Conservation (phyloP, 2,888 invertebrate species). For the Phragmatobia fuliginosa region DNA sequence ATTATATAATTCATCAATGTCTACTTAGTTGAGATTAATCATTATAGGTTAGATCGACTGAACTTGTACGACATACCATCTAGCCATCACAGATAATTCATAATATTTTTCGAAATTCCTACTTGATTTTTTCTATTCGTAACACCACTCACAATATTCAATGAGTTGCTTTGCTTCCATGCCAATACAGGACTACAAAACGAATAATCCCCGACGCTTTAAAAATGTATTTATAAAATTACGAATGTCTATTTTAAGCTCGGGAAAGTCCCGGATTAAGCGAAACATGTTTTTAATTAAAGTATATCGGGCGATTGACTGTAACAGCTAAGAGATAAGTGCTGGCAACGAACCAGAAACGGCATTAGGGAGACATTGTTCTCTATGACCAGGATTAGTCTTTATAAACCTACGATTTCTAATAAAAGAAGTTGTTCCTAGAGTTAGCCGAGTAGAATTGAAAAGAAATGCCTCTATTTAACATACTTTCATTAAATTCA, state of each 20-base stretch:
- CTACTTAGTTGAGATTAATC: too few relatives aligned
- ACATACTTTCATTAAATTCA: too few relatives aligned
- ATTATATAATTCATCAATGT: too few relatives aligned
- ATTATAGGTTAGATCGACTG: too few relatives aligned
- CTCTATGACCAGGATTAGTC: background rate
- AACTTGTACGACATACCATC: too few relatives aligned
- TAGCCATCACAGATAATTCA: too few relatives aligned
- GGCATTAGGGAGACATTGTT: background rate
- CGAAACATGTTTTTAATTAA: background rate
- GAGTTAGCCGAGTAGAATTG: background rate
- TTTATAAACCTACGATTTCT: background rate
- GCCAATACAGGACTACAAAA: background rate
- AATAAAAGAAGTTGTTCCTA: background rate
- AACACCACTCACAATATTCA: background rate
- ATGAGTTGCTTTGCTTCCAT: background rate
- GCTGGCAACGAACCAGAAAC: background rate
- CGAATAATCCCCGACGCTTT: background rate
- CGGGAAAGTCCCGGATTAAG: background rate
- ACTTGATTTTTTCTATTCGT: background rate
- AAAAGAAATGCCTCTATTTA: too few relatives aligned
- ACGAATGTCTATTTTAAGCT: background rate
- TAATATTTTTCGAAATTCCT: too few relatives aligned
- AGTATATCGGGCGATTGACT: background rate
- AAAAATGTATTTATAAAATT: background rate
- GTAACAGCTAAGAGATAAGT: conserved; percentile 4